phyloP scores from a whole-genome alignment of 2,888 invertebrate genomes.

The Agrotis puta region DNA sequence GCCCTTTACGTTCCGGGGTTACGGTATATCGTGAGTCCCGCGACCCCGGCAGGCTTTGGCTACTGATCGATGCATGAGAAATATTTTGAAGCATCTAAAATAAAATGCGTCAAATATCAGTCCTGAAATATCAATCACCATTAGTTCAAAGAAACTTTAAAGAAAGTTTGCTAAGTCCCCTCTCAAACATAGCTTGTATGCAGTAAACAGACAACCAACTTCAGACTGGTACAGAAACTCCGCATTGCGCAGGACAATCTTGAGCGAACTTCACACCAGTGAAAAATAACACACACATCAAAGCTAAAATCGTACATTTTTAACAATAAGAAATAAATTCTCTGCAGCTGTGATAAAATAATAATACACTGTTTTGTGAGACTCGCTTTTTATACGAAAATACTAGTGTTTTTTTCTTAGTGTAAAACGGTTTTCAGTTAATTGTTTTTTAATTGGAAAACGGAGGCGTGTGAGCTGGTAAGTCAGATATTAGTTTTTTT shows the following conservation, averaged over 20 bases:
- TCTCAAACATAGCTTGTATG: slow-evolving; percentile 55
- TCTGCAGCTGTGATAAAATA: slow-evolving; percentile 66
- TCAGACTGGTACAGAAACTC: slow-evolving; percentile 73
- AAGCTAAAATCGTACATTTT: slow-evolving; percentile 56
- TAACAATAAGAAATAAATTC: slow-evolving; percentile 57
- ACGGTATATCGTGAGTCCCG: too few relatives aligned
- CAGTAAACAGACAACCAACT: slow-evolving; percentile 71
- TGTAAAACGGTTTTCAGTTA: slow-evolving; percentile 28
- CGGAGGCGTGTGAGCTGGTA: slow-evolving; percentile 54
- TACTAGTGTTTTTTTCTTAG: slow-evolving; percentile 22
- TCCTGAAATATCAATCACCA: background rate
- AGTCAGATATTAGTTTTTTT: slow-evolving; percentile 34
- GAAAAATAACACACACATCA: slow-evolving; percentile 70
- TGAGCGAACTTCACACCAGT: slow-evolving; percentile 74
- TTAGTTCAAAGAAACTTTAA: slow-evolving; percentile 7
- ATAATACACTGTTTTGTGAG: slow-evolving; percentile 43
- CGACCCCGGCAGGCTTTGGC: too few relatives aligned
- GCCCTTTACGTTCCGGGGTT: too few relatives aligned
- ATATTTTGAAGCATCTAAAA: background rate
- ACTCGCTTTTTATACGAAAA: slow-evolving; percentile 13
- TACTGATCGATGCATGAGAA: too few relatives aligned
- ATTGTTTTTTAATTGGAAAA: slow-evolving; percentile 54
- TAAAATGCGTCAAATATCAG: background rate
- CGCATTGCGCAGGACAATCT: slow-evolving; percentile 80
- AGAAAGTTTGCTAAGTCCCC: slow-evolving; percentile 40